These are phyloP conservation scores for Bombyx mandarina DNA, from an alignment of 1,140 invertebrate genomes.

Conservation along the genomic window DNA sequence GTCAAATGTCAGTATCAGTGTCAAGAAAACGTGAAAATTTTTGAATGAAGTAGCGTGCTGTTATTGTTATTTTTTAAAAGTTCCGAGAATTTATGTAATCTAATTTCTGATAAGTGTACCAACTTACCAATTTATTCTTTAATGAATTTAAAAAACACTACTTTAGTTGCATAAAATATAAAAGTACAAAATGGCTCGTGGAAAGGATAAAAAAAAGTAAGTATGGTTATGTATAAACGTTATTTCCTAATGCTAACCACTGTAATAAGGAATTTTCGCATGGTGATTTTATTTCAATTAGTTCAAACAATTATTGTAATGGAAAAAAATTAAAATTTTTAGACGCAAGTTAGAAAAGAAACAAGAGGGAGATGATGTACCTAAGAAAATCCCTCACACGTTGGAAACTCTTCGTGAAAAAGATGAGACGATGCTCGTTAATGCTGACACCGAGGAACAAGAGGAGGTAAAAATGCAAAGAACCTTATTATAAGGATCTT, in stretches of 20 bases:
- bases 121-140: neutral
- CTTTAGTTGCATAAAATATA: neutral
- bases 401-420: conserved; percentile 92
- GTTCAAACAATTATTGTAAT: too few relatives aligned
- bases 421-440: conserved; percentile 91
- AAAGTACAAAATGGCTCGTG: conserved; percentile 44
- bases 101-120: neutral
- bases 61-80: neutral
- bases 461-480: conserved; percentile 75
- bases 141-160: neutral
- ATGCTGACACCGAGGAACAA: conserved; percentile 85
- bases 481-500: neutral
- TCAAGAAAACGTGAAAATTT: too few relatives aligned
- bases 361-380: conserved; percentile 60
- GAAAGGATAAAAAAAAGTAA: conserved; percentile 65
- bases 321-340: conserved; percentile 12
- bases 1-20: too few relatives aligned
- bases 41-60: too few relatives aligned
- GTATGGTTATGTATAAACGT: conserved; percentile 30
- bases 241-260: neutral
- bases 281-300: neutral
- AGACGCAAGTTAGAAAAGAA: conserved; percentile 64
- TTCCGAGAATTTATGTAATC: neutral
- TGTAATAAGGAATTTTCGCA: neutral
- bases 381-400: conserved; percentile 82